Conservation (phyloP, 37 sponge, comb jelly and placozoan species). For the Ephydatia muelleri region DNA sequence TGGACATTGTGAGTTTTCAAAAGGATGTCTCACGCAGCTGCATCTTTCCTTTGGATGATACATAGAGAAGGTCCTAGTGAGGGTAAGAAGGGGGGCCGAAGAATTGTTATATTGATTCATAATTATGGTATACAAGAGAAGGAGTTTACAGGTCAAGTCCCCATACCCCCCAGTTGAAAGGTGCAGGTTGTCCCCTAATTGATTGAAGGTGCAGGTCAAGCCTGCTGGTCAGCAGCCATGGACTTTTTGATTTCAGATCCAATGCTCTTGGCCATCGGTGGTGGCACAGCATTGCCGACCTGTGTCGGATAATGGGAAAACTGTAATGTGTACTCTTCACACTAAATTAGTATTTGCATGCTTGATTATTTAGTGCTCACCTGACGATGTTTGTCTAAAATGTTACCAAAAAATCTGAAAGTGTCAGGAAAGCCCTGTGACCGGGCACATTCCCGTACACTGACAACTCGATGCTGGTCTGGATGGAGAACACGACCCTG, state of each 20-base stretch:
- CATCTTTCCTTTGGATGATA: too few relatives aligned
- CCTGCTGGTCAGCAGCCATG: background rate
- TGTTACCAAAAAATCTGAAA: constrained; percentile 83
- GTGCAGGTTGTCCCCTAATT: too few relatives aligned
- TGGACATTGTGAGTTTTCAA: too few relatives aligned
- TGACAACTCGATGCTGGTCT: constrained; percentile 92
- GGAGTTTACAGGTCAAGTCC: too few relatives aligned
- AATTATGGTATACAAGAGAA: too few relatives aligned
- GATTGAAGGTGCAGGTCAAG: background rate
- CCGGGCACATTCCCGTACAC: constrained; percentile 92
- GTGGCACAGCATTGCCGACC: constrained; percentile 97
- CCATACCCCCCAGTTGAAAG: too few relatives aligned
- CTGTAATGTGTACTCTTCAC: too few relatives aligned
- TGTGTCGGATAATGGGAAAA: constrained; percentile 1
- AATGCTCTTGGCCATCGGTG: constrained; percentile 88
- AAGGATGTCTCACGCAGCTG: too few relatives aligned
- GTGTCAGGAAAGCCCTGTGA: constrained; percentile 95
- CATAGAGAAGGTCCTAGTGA: too few relatives aligned
- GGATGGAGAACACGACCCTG: constrained; percentile 95
- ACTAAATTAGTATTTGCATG: too few relatives aligned
- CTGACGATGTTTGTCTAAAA: constrained; percentile 89
- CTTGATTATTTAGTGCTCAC: constrained; percentile 29
- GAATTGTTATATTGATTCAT: too few relatives aligned
- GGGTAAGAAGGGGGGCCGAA: too few relatives aligned
- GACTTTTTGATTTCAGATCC: constrained; percentile 79